Evolutionary conservation across 2,113 vertebrate genomes (phyloP), one percentile per base, ranked within the genome.

Genomic region (Peromyscus leucopus): DNA sequence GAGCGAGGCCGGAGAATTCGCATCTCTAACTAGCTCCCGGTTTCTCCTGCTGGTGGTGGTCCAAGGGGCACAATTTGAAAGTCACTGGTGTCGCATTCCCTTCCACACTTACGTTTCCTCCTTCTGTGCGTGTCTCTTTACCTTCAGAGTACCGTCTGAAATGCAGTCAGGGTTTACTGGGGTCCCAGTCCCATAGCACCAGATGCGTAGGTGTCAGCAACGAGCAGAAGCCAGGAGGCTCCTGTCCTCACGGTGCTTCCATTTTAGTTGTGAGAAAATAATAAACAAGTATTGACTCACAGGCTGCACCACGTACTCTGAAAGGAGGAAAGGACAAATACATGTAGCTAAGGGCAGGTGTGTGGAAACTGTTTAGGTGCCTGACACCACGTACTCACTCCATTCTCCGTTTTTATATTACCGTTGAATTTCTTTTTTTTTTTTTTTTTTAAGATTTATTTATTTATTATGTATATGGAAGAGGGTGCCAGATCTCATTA

Each of bases 171-270:
- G n/a, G 89, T 90, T 90, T 93, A 46, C 8, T 48, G 55, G 59
- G 36, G 55, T 82, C 15, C 59, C 12, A n/a, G 55, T 21, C 79
- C 24, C 69, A 72, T 33, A 63, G 15, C 79, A 78, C 61, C 24
- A 90, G 36, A 86, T 55, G 90, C 22, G 67, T 79, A 80, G 83
- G 19, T 63, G 93, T 42, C 1, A 93, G n/a, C 48, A 76, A 12
- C 59, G 31, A 93, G 48, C 59, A 57, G 42, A 90, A 95, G 31
- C 92, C 83, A 21, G 76, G 65, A 93, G 28, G 13, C 63, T 84
- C 24, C 61, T 65, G 13, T 36, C 51, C 33, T 83, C 33, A 22
- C 76, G 9, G 31, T 59, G 67, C 9, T 93, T 89, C 74, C 3
- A 82, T 63, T 90, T 72, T 51, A 82, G 39, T 28, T 69, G 55